phyloP scores from a whole-genome alignment of 2,797 vertebrate genomes.

The Pseudocheirus occidentalis region DNA sequence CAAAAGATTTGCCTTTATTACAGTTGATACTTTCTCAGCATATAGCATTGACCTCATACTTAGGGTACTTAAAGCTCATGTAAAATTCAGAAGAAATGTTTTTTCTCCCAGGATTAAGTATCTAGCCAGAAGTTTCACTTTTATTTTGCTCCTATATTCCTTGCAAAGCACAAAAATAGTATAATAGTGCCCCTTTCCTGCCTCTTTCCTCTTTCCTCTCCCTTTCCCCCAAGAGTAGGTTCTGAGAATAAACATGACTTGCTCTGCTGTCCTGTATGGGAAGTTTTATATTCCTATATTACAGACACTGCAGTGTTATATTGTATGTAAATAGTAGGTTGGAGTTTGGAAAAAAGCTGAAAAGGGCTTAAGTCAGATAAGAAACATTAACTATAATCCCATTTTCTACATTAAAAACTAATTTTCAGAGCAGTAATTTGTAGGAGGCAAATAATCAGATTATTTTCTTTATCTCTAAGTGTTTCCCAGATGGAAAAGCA shows the following conservation, averaged over 20 bases:
- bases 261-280: constrained; percentile 36
- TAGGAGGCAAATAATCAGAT: constrained; percentile 65
- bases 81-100: constrained; percentile 42
- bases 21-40: not conserved
- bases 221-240: not conserved
- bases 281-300: constrained; percentile 41
- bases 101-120: constrained; percentile 23
- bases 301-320: not conserved
- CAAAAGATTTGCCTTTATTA: not conserved
- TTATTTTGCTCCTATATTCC: constrained; percentile 37
- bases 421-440: constrained; percentile 44
- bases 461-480: constrained; percentile 60
- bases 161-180: not conserved
- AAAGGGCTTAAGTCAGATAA: constrained; percentile 47
- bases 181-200: not conserved
- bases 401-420: constrained; percentile 59
- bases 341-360: constrained; percentile 31
- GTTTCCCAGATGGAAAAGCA: constrained; percentile 51
- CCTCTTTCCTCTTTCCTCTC: not conserved
- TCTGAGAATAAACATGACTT: constrained; percentile 36
- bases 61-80: not conserved
- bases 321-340: constrained; percentile 17
- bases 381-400: constrained; percentile 49
- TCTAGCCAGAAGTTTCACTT: constrained; percentile 13
- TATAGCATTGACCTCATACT: not conserved